phyloP scores from a whole-genome alignment of 2,888 invertebrate genomes.

The Diloba caeruleocephala region DNA sequence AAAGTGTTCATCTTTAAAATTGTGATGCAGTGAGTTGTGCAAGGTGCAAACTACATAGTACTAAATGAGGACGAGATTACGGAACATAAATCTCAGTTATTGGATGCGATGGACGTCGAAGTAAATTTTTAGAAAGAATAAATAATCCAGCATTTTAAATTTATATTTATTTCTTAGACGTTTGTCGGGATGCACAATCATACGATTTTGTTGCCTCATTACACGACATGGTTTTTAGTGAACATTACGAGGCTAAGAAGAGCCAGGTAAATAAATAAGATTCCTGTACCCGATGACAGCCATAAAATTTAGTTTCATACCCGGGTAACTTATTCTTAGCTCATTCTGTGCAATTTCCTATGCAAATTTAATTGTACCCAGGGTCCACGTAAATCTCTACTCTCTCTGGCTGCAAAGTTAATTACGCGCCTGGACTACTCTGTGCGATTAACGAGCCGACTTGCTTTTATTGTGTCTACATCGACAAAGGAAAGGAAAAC shows the following conservation, averaged over 20 bases:
- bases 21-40: too few species aligned
- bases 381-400: constrained; percentile 86
- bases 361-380: constrained; percentile 89
- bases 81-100: constrained; percentile 33
- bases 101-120: constrained; percentile 3
- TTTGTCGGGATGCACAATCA: not conserved
- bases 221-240: constrained; percentile 6
- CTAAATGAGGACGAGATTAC: too few species aligned
- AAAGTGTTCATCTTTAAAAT: too few species aligned
- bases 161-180: not conserved
- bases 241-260: constrained; percentile 45
- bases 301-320: constrained; percentile 80
- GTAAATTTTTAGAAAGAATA: constrained; percentile 1
- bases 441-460: constrained; percentile 81
- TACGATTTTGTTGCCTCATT: constrained; percentile 2
- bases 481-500: constrained; percentile 75
- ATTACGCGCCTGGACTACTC: constrained; percentile 82
- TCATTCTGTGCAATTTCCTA: constrained; percentile 87
- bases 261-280: constrained; percentile 54
- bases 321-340: constrained; percentile 84
- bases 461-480: constrained; percentile 85
- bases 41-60: too few species aligned
- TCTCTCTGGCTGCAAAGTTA: constrained; percentile 84
- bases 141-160: not conserved
- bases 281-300: constrained; percentile 59